Conservation (phyloP, 2,113 vertebrate genomes). For the Polypterus senegalus region DNA sequence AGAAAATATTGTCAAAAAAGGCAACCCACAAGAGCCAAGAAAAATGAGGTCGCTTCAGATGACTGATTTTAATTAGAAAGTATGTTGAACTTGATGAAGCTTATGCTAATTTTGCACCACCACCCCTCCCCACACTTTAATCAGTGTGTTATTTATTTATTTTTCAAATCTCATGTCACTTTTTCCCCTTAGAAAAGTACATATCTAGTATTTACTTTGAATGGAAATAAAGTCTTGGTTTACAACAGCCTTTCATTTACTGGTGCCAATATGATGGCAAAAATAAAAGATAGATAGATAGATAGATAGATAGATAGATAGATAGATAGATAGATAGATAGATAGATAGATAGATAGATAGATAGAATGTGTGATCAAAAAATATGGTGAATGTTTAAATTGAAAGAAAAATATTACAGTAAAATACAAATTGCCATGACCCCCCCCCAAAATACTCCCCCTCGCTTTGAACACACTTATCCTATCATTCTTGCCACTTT, state of each 20-base stretch:
- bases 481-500: too few relatives aligned
- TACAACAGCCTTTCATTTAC: too few relatives aligned
- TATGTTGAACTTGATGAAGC: conserved; percentile 64
- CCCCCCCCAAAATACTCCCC: too few relatives aligned
- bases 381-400: too few relatives aligned
- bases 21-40: conserved; percentile 51
- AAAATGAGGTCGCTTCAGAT: conserved; percentile 73
- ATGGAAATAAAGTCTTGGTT: too few relatives aligned
- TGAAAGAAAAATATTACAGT: too few relatives aligned
- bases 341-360: conserved; percentile 5
- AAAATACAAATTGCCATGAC: too few relatives aligned
- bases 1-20: conserved; percentile 21
- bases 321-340: conserved; percentile 9
- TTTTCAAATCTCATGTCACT: conserved; percentile 45
- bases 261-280: too few relatives aligned
- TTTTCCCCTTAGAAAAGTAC: conserved; percentile 11
- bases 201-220: too few relatives aligned
- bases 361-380: conserved; percentile 4
- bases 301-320: background rate
- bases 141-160: conserved; percentile 43
- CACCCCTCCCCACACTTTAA: conserved; percentile 60
- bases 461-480: too few relatives aligned
- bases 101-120: conserved; percentile 71
- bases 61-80: conserved; percentile 93
- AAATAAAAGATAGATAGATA: background rate